These are phyloP conservation scores for Mamestra brassicae DNA, from an alignment of 2,888 invertebrate genomes.

Conservation along the genomic window DNA sequence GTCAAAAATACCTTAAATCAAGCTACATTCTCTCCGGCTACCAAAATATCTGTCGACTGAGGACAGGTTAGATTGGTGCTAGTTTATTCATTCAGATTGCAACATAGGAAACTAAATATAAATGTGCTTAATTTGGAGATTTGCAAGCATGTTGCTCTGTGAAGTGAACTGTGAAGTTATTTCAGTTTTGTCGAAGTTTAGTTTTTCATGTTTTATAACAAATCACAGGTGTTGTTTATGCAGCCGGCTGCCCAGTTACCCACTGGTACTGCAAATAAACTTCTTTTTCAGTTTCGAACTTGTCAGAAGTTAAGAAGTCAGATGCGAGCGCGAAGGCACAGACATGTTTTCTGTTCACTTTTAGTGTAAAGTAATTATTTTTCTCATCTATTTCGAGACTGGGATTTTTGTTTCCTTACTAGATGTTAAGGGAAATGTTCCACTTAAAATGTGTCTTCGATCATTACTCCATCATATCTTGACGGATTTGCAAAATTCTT, in stretches of 20 bases:
- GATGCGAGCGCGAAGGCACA: slow-evolving; percentile 38
- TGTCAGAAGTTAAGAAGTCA: slow-evolving; percentile 47
- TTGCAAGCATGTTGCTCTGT: not conserved
- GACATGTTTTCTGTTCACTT: slow-evolving; percentile 17
- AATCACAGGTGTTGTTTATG: not conserved
- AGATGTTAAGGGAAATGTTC: no score
- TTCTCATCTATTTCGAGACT: no score
- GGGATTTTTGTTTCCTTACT: no score
- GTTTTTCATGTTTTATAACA: no score
- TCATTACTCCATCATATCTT: no score
- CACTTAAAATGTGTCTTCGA: no score
- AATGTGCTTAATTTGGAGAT: not conserved
- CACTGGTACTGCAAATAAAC: slow-evolving; percentile 3
- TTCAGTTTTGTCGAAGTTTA: not conserved
- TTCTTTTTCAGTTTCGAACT: slow-evolving; percentile 9
- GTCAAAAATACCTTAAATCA: not conserved
- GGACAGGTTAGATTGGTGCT: not conserved
- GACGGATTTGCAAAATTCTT: no score
- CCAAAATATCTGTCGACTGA: not conserved
- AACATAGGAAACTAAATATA: not conserved
- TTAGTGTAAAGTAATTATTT: not conserved
- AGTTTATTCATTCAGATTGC: not conserved
- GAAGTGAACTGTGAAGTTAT: not conserved
- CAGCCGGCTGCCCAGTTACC: not conserved
- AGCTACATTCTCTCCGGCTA: not conserved